phyloP scores from a whole-genome alignment of 2,113 vertebrate genomes.

The Pituophis catenifer region DNA sequence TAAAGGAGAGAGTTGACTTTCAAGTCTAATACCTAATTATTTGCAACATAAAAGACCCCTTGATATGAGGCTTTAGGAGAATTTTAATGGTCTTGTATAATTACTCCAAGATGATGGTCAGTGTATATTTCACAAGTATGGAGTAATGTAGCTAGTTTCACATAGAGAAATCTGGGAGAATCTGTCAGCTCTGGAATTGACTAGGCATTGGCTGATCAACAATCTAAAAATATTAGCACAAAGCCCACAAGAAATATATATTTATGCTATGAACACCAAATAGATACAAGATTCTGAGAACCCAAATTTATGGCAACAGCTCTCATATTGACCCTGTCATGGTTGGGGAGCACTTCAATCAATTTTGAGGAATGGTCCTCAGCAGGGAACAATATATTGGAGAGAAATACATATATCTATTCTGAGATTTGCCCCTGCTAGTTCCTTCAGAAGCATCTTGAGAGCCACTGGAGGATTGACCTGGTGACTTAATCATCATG shows the following conservation, averaged over 20 bases:
- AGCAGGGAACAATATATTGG: not conserved
- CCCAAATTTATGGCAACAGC: not conserved
- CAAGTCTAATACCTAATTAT: not conserved
- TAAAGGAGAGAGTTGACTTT: not conserved
- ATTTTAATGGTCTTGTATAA: not conserved
- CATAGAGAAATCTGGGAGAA: not conserved
- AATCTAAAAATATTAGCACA: not conserved
- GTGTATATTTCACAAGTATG: not conserved
- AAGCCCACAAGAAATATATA: not conserved
- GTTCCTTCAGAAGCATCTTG: not conserved
- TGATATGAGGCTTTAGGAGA: not conserved
- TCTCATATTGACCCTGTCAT: not conserved
- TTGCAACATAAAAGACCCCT: not conserved
- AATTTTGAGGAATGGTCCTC: not conserved
- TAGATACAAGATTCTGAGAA: not conserved
- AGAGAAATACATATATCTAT: not conserved
- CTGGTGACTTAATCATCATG: too few species aligned
- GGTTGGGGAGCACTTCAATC: not conserved
- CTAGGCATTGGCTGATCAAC: not conserved
- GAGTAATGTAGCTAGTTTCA: not conserved
- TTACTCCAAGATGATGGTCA: not conserved
- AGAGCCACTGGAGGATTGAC: too few species aligned
- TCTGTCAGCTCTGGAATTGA: not conserved
- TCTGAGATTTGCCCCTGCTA: not conserved
- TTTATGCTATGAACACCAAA: not conserved